Evolutionary conservation across 2,888 invertebrate species (phyloP).

Genomic region (Dioctria linearis): DNA sequence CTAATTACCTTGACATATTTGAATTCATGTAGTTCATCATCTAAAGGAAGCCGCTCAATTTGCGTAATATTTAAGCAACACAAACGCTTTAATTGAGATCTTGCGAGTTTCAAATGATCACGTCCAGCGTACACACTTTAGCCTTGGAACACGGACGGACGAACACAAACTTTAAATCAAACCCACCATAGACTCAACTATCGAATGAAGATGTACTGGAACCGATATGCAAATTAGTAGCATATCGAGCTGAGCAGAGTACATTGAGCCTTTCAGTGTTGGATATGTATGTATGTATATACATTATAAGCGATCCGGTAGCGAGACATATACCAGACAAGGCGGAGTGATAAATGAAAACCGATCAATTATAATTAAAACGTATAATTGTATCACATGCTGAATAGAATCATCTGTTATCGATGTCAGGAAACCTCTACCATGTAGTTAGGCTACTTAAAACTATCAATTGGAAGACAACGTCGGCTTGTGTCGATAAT

Average conservation of each 20-base stretch:
- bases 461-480: background rate
- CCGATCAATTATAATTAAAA: slow-evolving; percentile 57
- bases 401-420: slow-evolving; percentile 25
- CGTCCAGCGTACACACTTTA: background rate
- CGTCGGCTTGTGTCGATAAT: slow-evolving; percentile 7
- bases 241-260: slow-evolving; percentile 14
- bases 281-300: background rate
- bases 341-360: slow-evolving; percentile 53
- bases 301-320: slow-evolving; percentile 1
- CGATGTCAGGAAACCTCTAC: background rate
- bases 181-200: background rate
- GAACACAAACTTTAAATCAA: slow-evolving; percentile 3
- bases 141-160: background rate
- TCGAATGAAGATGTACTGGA: slow-evolving; percentile 41
- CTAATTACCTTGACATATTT: background rate
- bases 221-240: slow-evolving; percentile 51
- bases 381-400: slow-evolving; percentile 47
- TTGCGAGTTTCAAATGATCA: slow-evolving; percentile 23
- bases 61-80: background rate
- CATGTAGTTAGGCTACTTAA: too few species aligned
- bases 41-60: background rate
- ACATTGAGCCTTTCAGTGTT: too few species aligned
- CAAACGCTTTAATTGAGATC: slow-evolving; percentile 36
- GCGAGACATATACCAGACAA: slow-evolving; percentile 15
- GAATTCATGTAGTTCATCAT: background rate